phyloP scores from a whole-genome alignment of 2,113 vertebrate genomes.

The Lichenostomus cassidix region DNA sequence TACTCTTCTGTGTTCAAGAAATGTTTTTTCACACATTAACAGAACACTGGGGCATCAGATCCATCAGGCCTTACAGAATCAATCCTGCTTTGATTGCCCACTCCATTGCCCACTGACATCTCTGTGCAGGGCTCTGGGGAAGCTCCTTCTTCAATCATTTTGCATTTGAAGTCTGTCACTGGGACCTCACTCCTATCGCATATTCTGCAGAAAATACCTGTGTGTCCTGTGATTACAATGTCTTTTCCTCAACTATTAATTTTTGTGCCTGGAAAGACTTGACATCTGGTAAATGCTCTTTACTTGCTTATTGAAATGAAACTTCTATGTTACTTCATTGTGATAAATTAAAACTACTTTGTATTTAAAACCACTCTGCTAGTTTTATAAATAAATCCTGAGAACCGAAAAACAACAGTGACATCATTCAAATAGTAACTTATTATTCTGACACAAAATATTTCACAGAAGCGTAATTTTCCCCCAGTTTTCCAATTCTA shows the following conservation, averaged over 20 bases:
- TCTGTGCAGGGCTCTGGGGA: accelerated
- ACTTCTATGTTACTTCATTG: background rate
- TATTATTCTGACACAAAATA: background rate
- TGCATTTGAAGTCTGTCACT: background rate
- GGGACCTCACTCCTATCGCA: background rate
- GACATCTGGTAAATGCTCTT: background rate
- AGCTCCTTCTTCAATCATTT: background rate
- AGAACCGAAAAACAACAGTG: background rate
- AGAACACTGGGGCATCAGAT: background rate
- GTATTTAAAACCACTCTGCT: background rate
- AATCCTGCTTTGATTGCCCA: background rate
- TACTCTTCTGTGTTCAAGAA: background rate
- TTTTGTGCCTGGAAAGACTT: background rate
- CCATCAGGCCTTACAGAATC: background rate
- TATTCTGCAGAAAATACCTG: background rate
- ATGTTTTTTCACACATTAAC: background rate
- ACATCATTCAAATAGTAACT: background rate
- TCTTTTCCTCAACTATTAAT: background rate
- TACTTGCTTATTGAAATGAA: background rate
- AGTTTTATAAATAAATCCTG: background rate
- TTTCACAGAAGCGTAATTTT: background rate
- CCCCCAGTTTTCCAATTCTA: background rate
- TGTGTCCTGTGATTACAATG: background rate
- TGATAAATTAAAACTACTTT: background rate
- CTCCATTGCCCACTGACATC: background rate